Evolutionary conservation across 1,140 invertebrate genomes (phyloP).

Genomic region (Eumaeus atala): DNA sequence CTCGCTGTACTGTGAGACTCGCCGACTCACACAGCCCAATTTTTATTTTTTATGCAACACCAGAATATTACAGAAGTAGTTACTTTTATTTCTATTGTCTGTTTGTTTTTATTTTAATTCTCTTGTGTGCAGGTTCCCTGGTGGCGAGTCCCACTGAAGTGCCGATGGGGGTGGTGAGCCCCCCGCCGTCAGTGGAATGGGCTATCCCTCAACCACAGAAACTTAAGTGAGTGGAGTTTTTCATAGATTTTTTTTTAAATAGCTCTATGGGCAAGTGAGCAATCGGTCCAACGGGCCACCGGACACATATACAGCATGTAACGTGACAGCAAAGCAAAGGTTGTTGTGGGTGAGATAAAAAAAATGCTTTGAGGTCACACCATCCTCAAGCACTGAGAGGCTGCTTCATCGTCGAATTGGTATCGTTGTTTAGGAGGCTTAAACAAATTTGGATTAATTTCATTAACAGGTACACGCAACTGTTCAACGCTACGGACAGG

Average conservation of each 20-base stretch:
- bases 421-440: no score
- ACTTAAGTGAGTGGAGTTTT: slow-evolving; percentile 84
- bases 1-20: no score
- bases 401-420: no score
- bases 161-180: slow-evolving; percentile 53
- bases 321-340: no score
- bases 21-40: no score
- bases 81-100: neutral
- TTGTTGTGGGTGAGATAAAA: no score
- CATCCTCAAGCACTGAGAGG: no score
- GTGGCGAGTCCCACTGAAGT: slow-evolving; percentile 53
- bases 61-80: slow-evolving; percentile 1
- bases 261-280: no score
- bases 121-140: slow-evolving; percentile 31
- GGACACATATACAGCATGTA: no score
- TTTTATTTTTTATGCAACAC: no score
- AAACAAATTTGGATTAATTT: neutral
- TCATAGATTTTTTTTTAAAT: neutral
- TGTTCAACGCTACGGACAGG: slow-evolving; percentile 95
- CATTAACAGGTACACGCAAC: slow-evolving; percentile 88
- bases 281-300: no score
- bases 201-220: slow-evolving; percentile 91
- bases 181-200: slow-evolving; percentile 80
- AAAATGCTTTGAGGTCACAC: no score
- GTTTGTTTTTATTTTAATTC: neutral